phyloP scores from a whole-genome alignment of 2,888 invertebrate species.

The Tubulanus polymorphus region DNA sequence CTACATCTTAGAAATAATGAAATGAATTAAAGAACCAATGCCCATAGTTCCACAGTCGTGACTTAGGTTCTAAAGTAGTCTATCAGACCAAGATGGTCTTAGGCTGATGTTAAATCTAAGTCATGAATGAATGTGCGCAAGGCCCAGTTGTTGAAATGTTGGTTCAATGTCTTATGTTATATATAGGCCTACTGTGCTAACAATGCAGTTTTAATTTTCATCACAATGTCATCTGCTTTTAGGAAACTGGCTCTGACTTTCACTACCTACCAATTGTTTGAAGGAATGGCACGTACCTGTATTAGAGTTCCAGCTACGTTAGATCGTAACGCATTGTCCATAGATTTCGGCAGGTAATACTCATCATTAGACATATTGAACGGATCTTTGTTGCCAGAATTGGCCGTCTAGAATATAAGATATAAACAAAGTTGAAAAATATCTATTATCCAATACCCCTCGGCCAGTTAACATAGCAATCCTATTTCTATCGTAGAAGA shows the following conservation, averaged over 20 bases:
- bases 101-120: too few species aligned
- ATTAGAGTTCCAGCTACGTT: conserved; percentile 76
- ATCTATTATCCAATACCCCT: too few species aligned
- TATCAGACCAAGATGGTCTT: too few species aligned
- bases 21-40: too few species aligned
- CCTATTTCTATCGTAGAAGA: too few species aligned
- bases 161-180: neutral
- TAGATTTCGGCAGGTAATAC: conserved; percentile 74
- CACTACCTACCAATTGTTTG: too few species aligned
- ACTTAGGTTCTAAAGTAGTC: too few species aligned
- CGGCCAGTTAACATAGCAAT: too few species aligned
- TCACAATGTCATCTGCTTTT: neutral
- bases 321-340: conserved; percentile 52
- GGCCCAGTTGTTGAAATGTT: too few species aligned
- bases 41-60: too few species aligned
- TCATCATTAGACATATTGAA: conserved; percentile 98
- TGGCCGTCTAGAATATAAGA: conserved; percentile 17
- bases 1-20: too few species aligned
- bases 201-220: neutral
- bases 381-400: conserved; percentile 72
- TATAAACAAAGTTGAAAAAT: neutral
- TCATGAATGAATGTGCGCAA: too few species aligned
- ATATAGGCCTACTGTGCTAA: neutral
- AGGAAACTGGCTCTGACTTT: neutral
- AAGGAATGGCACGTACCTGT: conserved; percentile 35